Evolutionary conservation across 2,113 vertebrate genomes (phyloP).

Genomic region (Drymodes brunneopygia): DNA sequence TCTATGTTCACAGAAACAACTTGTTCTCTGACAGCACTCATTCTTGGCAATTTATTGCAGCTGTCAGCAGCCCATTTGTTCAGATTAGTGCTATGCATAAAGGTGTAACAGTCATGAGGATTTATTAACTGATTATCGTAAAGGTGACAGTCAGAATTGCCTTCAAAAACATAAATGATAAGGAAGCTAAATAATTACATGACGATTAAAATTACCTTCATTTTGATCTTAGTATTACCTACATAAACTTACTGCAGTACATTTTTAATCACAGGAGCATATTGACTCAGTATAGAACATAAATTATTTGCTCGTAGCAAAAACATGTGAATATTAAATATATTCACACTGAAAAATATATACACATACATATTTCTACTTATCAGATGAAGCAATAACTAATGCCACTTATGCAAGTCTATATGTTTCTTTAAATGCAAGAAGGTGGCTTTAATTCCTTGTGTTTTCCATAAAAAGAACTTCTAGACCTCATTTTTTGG

Average conservation of each 20-base stretch:
- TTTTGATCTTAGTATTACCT: constrained; percentile 35
- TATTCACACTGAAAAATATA: not conserved
- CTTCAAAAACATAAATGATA: constrained; percentile 65
- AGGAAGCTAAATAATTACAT: constrained; percentile 69
- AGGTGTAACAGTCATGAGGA: constrained; percentile 73
- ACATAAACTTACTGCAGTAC: not conserved
- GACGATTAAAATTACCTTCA: constrained; percentile 64
- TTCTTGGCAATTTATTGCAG: constrained; percentile 77
- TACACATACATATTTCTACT: not conserved
- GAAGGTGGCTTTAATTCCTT: not conserved
- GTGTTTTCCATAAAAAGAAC: not conserved
- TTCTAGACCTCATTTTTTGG: not conserved
- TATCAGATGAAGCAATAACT: not conserved
- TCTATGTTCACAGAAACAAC: constrained; percentile 68
- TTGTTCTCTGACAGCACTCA: constrained; percentile 74
- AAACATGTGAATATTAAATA: not conserved
- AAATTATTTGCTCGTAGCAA: not conserved
- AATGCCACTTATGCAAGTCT: not conserved
- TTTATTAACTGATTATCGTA: constrained; percentile 76
- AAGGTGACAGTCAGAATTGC: constrained; percentile 57
- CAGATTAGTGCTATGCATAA: constrained; percentile 75
- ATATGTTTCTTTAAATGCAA: not conserved
- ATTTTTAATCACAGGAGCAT: not conserved
- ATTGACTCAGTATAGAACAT: not conserved
- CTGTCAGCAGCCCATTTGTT: constrained; percentile 79